phyloP scores from a whole-genome alignment of 2,113 vertebrate genomes.

The Tenebrosternarchus preto region DNA sequence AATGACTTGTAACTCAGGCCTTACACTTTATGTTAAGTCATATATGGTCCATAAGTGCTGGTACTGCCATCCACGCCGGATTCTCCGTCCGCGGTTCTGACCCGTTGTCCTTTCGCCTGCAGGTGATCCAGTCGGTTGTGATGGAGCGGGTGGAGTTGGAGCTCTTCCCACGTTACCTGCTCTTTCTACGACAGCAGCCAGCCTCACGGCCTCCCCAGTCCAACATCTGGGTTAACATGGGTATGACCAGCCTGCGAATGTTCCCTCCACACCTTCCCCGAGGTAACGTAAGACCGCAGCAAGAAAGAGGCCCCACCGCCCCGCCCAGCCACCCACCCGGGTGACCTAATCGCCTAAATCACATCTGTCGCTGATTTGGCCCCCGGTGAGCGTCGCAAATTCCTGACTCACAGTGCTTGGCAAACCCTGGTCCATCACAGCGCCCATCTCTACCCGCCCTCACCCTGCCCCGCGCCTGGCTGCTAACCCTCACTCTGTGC shows the following conservation, averaged over 20 bases:
- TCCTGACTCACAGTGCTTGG: constrained; percentile 20
- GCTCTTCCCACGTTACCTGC: constrained; percentile 91
- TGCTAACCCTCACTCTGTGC: not conserved
- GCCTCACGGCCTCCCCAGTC: constrained; percentile 91
- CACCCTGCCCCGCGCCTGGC: not conserved
- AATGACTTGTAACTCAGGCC: no score
- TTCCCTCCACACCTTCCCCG: constrained; percentile 91
- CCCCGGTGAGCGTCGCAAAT: constrained; percentile 16
- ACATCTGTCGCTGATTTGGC: constrained; percentile 8
- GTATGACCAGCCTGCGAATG: constrained; percentile 99
- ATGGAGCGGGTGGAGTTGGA: constrained; percentile 84
- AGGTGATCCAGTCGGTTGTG: constrained; percentile 91
- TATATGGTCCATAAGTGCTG: not conserved
- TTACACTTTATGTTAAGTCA: not conserved
- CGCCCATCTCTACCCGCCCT: constrained; percentile 25
- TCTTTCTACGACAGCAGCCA: constrained; percentile 95
- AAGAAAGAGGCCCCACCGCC: constrained; percentile 76
- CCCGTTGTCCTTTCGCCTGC: constrained; percentile 2
- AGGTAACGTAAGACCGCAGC: constrained; percentile 99
- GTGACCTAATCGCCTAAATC: constrained; percentile 49
- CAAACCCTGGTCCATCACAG: constrained; percentile 46
- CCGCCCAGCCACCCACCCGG: constrained; percentile 36
- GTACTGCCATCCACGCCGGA: not conserved
- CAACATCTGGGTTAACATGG: constrained; percentile 99
- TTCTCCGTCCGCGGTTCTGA: not conserved